A percentile compares a stretch with the other conserved stretches of the same genome.
These are phyloP conservation scores for Drosophila ananassae DNA, from an alignment of 1,140 invertebrate species.

Conservation along the genomic window DNA sequence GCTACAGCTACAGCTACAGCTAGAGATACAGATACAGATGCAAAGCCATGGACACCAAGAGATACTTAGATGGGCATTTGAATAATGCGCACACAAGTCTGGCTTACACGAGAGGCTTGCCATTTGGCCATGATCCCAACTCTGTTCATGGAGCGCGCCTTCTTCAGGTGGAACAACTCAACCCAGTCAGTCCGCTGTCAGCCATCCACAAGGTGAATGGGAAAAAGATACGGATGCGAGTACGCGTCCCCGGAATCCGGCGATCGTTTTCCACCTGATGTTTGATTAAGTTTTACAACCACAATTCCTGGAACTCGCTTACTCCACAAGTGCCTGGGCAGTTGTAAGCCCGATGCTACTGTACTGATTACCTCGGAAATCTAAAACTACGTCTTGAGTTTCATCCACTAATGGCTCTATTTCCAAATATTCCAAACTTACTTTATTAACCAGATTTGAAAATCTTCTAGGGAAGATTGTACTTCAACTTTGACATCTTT, in stretches of 20 bases:
- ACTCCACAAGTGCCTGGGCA: background rate
- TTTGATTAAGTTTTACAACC: conserved; percentile 34
- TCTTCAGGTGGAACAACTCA: conserved; percentile 41
- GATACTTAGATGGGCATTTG: conserved; percentile 74
- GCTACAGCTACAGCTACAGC: conserved; percentile 8
- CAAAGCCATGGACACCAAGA: conserved; percentile 20
- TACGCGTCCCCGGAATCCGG: conserved; percentile 11
- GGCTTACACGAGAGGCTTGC: conserved; percentile 47
- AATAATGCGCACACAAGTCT: conserved; percentile 64
- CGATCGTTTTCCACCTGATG: conserved; percentile 27
- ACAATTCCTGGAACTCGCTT: conserved; percentile 7
- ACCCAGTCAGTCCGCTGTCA: conserved; percentile 31
- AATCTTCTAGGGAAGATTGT: too few relatives aligned
- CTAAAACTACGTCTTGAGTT: background rate
- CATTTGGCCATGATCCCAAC: conserved; percentile 46
- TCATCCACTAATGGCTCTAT: background rate
- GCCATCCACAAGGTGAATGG: conserved; percentile 35
- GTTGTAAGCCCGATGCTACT: conserved; percentile 26
- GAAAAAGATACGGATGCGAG: conserved; percentile 26
- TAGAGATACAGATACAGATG: conserved; percentile 8
- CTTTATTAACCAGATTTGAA: too few relatives aligned
- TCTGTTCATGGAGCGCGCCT: conserved; percentile 46
- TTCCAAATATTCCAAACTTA: too few relatives aligned
- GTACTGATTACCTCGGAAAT: background rate
- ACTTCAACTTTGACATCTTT: too few relatives aligned